Conservation (phyloP, 2,113 vertebrate genomes). For the Chiloscyllium plagiosum region DNA sequence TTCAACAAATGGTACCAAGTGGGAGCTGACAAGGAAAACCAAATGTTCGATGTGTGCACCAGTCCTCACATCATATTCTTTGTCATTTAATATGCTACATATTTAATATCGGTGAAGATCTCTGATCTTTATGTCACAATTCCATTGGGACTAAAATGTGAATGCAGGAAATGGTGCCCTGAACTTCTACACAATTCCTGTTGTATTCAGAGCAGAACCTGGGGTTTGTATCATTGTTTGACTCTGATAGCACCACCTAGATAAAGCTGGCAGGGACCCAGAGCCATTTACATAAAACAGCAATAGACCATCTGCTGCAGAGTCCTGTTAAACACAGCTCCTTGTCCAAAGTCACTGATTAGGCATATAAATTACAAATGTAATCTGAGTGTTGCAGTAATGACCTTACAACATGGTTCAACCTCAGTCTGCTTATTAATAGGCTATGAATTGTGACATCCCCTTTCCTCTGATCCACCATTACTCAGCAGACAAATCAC, state of each 20-base stretch:
- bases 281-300: neutral
- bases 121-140: neutral
- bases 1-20: neutral
- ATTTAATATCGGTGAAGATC: neutral
- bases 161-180: neutral
- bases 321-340: neutral
- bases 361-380: neutral
- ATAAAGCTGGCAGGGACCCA: neutral
- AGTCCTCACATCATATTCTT: neutral
- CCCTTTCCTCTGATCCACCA: neutral
- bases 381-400: neutral
- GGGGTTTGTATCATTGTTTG: neutral
- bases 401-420: constrained; percentile 17
- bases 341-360: neutral
- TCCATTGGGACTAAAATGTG: neutral
- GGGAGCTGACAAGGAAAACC: neutral
- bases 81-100: neutral
- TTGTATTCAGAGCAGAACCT: neutral
- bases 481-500: neutral
- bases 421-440: neutral
- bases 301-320: constrained; percentile 9
- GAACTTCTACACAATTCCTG: neutral
- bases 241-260: neutral
- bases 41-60: neutral
- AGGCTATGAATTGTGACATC: neutral